These are phyloP conservation scores for Papilio demoleus DNA, from an alignment of 2,888 invertebrate genomes.

Conservation along the genomic window DNA sequence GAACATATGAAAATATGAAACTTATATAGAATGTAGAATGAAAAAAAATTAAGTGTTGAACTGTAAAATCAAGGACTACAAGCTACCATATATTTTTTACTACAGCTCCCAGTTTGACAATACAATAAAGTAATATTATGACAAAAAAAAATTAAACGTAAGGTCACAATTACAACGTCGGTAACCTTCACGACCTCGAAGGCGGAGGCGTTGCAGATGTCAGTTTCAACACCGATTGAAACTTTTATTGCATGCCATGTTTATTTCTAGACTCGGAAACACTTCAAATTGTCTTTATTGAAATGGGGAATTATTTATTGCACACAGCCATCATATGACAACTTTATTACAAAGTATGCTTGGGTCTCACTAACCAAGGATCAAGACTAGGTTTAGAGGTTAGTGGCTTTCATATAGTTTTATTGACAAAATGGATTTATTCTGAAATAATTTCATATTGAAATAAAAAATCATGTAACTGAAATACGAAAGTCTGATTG, in stretches of 20 bases:
- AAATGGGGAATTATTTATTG: not conserved
- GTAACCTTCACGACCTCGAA: constrained; percentile 44
- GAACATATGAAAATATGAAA: too few species aligned
- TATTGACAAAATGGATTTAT: too few species aligned
- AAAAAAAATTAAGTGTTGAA: too few species aligned
- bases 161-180: constrained; percentile 43
- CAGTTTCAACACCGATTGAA: constrained; percentile 44
- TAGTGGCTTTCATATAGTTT: too few species aligned
- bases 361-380: too few species aligned
- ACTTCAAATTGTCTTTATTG: constrained; percentile 10
- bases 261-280: constrained; percentile 23
- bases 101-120: not conserved
- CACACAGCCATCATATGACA: not conserved
- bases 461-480: too few species aligned
- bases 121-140: not conserved
- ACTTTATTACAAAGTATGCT: not conserved
- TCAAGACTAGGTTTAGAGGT: too few species aligned
- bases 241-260: constrained; percentile 33
- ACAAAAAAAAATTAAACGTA: constrained; percentile 16
- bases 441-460: too few species aligned
- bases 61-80: too few species aligned
- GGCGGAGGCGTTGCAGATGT: constrained; percentile 45
- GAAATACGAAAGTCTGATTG: too few species aligned
- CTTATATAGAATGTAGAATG: too few species aligned
- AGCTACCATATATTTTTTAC: too few species aligned